Base-by-base conservation (phyloP, 2,113 vertebrate genomes). In the Piprites chloris region DNA sequence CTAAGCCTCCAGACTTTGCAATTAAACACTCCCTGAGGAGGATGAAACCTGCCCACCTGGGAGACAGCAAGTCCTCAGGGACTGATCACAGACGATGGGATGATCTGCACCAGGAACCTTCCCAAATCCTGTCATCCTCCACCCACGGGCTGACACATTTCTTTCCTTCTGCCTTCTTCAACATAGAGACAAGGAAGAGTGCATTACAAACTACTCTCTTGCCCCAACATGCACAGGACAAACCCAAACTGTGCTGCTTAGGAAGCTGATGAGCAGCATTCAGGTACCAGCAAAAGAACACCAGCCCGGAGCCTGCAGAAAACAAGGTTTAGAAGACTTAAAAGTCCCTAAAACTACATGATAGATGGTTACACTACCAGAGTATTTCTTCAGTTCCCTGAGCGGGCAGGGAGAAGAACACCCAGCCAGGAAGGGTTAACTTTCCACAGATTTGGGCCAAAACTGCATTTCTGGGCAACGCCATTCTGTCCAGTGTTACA, bases 91-190 rank as follows among this genome's bases (percentile, higher is more conserved):
- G 74, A 95, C 33, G 2, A 90, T 47, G 84, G 76, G 42, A 81
- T 56, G 83, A 96, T 86, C 44, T 1, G 5, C 76, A 92, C 35
- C 86, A 89, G 86, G 80, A 95, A 81, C 61, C n/a, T 87, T 93
- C 90, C 93, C 93, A 85, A 81, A 89, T 68, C 89, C 93, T 75
- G 86, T 90, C 94, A 95, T 67, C 56, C 61, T 86, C 95, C 96
- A 74, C 96, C 96, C 96, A 97, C 91, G 0, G 91, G 65, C 94
- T 95, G 93, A 87, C 93, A 93, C 86, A 92, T 87, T 92, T 77
- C 91, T 87, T 85, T 87, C 73, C 66, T 81, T 87, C 84, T 95
- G 76, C 72, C 35, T 83, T 80, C 89, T 86, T 67, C 50, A 89
- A 59, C 9, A 1, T 0, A 39, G 73, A 94, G 92, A 77, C 79